Evolutionary conservation across 2,888 invertebrate species (phyloP).

Genomic region (Linyphia triangularis): DNA sequence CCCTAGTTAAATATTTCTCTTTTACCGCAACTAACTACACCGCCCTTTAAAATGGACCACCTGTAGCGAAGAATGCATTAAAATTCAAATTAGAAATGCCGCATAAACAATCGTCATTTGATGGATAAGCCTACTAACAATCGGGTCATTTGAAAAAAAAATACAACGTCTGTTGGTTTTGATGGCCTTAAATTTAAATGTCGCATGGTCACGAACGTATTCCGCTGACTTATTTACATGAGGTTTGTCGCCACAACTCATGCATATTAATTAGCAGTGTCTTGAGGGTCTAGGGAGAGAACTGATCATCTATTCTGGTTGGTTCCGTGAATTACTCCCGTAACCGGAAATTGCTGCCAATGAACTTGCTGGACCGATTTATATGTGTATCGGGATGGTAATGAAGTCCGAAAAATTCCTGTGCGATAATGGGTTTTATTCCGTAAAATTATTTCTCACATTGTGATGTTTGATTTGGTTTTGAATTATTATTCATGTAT

Average conservation of each 20-base stretch:
- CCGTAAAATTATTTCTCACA: too few relatives aligned
- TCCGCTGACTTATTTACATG: neutral
- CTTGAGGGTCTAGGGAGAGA: too few relatives aligned
- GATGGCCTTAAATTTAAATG: neutral
- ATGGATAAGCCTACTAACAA: constrained; percentile 13
- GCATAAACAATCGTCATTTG: neutral
- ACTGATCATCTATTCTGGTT: neutral
- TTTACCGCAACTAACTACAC: neutral
- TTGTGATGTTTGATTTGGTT: too few relatives aligned
- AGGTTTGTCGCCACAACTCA: neutral
- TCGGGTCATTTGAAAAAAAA: neutral
- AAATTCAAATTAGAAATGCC: constrained; percentile 17
- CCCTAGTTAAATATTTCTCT: neutral
- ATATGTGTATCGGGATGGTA: too few relatives aligned
- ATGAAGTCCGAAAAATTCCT: too few relatives aligned
- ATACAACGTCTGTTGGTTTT: neutral
- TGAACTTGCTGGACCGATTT: neutral
- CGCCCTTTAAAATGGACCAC: constrained; percentile 5
- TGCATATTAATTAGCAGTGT: neutral
- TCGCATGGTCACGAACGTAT: neutral
- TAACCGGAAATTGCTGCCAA: neutral
- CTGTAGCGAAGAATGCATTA: constrained; percentile 9
- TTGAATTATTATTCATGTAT: too few relatives aligned
- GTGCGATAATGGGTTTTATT: too few relatives aligned
- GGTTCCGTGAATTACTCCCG: neutral